Percentiles rank a stretch among this genome's conserved stretches.
Conservation (phyloP, 2,113 vertebrate genomes). For the Hippocampus comes region DNA sequence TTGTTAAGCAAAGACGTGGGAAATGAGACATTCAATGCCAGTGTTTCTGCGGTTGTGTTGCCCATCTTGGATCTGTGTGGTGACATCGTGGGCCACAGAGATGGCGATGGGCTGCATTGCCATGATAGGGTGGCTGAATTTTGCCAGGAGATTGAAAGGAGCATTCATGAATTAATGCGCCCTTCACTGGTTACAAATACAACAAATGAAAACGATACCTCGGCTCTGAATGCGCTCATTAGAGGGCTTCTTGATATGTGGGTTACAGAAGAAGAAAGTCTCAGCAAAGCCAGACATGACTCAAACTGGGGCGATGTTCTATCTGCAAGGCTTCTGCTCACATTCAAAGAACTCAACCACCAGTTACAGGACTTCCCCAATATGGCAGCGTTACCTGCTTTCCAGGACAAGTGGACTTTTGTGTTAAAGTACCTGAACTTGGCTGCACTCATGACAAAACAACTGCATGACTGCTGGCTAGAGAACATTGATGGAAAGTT, state of each 20-base stretch:
- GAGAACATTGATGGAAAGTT: conserved; percentile 62
- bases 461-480: conserved; percentile 69
- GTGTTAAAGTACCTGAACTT: conserved; percentile 56
- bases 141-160: conserved; percentile 52
- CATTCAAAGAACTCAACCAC: conserved; percentile 65
- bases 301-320: conserved; percentile 71
- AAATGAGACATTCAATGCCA: conserved; percentile 9
- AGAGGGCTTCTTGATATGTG: conserved; percentile 66
- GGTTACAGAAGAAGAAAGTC: conserved; percentile 46
- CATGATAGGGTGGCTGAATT: conserved; percentile 40
- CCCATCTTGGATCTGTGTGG: conserved; percentile 57
- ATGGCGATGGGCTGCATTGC: conserved; percentile 52
- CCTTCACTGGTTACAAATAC: conserved; percentile 29
- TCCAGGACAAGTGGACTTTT: conserved; percentile 55
- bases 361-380: conserved; percentile 39
- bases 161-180: conserved; percentile 39
- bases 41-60: not conserved
- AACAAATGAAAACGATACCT: conserved; percentile 17
- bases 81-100: conserved; percentile 16
- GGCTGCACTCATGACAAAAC: conserved; percentile 69
- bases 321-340: conserved; percentile 71
- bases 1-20: conserved; percentile 13
- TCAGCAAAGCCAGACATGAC: conserved; percentile 61
- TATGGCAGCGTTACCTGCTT: conserved; percentile 6
- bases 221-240: conserved; percentile 53